Base-by-base conservation (phyloP, 2,888 invertebrate species). In the Beris chalybata region DNA sequence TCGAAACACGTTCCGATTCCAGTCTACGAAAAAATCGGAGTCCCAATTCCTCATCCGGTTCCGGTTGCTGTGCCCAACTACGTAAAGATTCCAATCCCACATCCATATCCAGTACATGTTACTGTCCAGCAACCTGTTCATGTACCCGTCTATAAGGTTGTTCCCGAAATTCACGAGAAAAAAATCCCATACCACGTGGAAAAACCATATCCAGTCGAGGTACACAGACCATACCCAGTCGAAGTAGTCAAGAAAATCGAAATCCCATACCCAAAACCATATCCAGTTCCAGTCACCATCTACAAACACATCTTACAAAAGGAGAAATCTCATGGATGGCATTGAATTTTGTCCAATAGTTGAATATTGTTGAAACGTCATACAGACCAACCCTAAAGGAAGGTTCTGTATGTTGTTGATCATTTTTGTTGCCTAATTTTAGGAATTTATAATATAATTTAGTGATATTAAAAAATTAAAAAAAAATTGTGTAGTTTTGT, bases 171-270 rank as follows among this genome's bases (percentile, higher is more conserved):
- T 69, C 85, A 89, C 64, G 89, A 89, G 74, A 88, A 87, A 74
- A 88, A 86, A 71, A 87, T 90, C 11, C 90, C 90, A 4, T 89
- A 88, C 78, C 87, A 88, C 3, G 89, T 90, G 4, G 89, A 90
- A 75, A 89, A 88, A 74, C 87, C 88, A 0, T 81, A 80, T 72
- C 80, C 80, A 0, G 87, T 89, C 73, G 87, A 88, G 72, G 85
- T 90, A 3, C 88, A 89, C 75, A 89, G 86, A 75, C 90, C 89
- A 5, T 89, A 89, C 83, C 89, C 89, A 72, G 88, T 90, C 5
- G 87, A 88, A 78, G 88, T 90, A 32, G 86, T 90, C 71, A 90
- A 89, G 81, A 89, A 86, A 76, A 87, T 90, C 56, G 88, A 87
- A 76, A 86, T 89, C 53, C 86, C 87, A 12, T 84, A 87, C 72